Evolutionary conservation across 2,888 invertebrate species (phyloP).

Genomic region (Argyresthia albistria): DNA sequence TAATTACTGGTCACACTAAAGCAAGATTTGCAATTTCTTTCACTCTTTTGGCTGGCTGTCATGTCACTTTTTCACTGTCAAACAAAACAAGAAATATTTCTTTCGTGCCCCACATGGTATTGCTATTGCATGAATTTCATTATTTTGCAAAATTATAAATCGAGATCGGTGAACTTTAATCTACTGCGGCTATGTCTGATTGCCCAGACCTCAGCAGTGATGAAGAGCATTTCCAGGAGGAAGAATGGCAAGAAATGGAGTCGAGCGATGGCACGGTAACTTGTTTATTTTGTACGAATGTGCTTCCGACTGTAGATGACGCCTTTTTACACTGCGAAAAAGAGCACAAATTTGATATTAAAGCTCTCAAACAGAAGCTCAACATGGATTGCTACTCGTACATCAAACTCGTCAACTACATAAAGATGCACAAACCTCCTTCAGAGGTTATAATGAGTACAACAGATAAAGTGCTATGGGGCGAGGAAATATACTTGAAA

Average conservation of each 20-base stretch:
- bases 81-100: too few species aligned
- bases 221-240: constrained; percentile 59
- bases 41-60: too few species aligned
- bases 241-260: constrained; percentile 67
- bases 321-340: constrained; percentile 78
- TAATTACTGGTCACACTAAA: neutral
- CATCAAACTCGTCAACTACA: constrained; percentile 86
- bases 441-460: constrained; percentile 70
- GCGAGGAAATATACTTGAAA: constrained; percentile 82
- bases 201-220: constrained; percentile 65
- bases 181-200: constrained; percentile 40
- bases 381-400: constrained; percentile 87
- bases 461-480: constrained; percentile 74
- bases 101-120: too few species aligned
- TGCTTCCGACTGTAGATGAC: constrained; percentile 72
- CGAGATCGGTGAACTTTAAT: neutral
- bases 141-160: neutral
- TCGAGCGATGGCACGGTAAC: constrained; percentile 44
- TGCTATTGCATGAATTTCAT: neutral
- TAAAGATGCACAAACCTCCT: constrained; percentile 75
- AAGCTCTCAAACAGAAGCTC: constrained; percentile 76
- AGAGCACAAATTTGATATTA: constrained; percentile 77
- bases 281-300: constrained; percentile 82
- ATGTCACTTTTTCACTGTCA: too few species aligned
- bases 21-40: neutral